Evolutionary conservation across 2,113 vertebrate genomes (phyloP).

Genomic region (Gobius niger): DNA sequence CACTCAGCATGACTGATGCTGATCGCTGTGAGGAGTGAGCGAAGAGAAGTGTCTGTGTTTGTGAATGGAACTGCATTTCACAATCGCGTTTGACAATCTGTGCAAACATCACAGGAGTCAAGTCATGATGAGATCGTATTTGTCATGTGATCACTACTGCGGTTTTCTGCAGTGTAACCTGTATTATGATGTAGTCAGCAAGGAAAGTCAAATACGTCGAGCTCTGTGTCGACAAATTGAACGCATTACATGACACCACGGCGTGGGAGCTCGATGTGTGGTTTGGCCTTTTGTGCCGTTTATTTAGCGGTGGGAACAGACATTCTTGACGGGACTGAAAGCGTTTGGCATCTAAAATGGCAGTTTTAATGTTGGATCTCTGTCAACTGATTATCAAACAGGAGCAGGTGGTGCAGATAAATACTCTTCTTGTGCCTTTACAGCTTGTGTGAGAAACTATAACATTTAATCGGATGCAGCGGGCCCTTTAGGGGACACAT

Average conservation of each 20-base stretch:
- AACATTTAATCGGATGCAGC: background rate
- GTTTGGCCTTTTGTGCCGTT: background rate
- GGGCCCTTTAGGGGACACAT: background rate
- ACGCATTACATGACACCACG: background rate
- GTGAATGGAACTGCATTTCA: no score
- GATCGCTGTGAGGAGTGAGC: no score
- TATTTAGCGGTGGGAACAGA: background rate
- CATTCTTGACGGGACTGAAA: background rate
- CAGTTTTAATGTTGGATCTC: background rate
- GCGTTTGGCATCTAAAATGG: background rate
- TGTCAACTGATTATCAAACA: background rate
- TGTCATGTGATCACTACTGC: no score
- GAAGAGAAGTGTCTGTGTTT: no score
- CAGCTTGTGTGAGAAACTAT: background rate
- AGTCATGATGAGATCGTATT: no score
- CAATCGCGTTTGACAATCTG: no score
- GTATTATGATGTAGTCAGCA: no score
- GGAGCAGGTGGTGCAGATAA: slow-evolving; percentile 12
- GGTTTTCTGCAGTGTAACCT: no score
- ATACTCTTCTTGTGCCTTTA: background rate
- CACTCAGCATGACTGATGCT: no score
- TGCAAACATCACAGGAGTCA: no score
- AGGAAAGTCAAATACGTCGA: background rate
- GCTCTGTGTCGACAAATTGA: background rate
- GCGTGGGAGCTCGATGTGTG: background rate